Evolutionary conservation across 2,113 vertebrate genomes (phyloP), one percentile per base, ranked within the genome.

Genomic region (Ivindomyrus marchei): DNA sequence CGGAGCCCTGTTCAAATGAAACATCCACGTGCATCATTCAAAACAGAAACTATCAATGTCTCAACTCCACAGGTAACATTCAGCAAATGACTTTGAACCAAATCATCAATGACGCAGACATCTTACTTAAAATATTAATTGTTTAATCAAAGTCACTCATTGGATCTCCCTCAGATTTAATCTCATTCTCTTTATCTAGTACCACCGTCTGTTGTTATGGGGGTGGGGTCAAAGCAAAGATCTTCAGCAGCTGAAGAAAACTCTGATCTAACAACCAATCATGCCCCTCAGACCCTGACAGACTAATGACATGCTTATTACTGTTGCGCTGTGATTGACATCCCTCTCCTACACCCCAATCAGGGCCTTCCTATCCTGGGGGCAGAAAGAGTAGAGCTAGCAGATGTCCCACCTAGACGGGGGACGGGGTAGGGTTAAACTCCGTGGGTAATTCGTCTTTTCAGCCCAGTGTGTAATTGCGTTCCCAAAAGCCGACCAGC

Each of bases 381-480:
- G 19, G 36, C 27, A 85, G 49, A 58, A 39, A 17, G 17, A 89
- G 77, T 39, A 58, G 19, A 89, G 3, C 36, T 13, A 89, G 52
- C 77, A 89, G 31, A 62, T 42, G 77, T 42, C 50, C 74, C 49
- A 53, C 31, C 93, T 91, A 45, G 89, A 91, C 90, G 92, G 3
- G 92, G 89, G 93, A 94, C 93, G 91, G 56, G 70, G 70, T 91
- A 92, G 93, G 94, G 80, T 91, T 93, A 94, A 95, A 93, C 49
- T 47, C 88, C 89, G 91, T 53, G 89, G 91, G 90, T 93, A 90
- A 94, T 95, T 93, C 94, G 92, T 95, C 95, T 87, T 58, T 95
- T 93, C 93, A 94, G 93, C 94, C 89, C 92, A 94, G 94, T 94
- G 94, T 94, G 95, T 95, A 95, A 96, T 95, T 96, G 95, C 91